Evolutionary conservation across 2,888 invertebrate species (phyloP), one percentile per base, ranked within the genome.

Genomic region (Napeogenes inachia): DNA sequence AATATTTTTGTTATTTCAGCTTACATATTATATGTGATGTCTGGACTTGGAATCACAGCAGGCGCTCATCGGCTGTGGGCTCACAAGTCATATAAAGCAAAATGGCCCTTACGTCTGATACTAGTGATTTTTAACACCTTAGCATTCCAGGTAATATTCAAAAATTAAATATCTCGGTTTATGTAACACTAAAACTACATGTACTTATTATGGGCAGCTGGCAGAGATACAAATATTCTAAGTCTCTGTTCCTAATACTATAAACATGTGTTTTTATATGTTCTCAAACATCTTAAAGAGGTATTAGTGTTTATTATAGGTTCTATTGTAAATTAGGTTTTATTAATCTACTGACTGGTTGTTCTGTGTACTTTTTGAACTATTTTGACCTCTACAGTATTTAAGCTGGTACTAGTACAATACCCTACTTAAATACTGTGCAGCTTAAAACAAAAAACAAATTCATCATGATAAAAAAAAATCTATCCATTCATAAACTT

Each of bases 1-100:
- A 21, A 13, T 46, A 8, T 30, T 8, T 55, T 45, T 54, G 57
- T 66, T 65, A 10, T 74, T 74, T 61, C 69, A 95, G 98, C 95
- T 12, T 87, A 94, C 62, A 59, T 94, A 2, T 81, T 97, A 63
- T 97, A 97, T 85, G 89, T 95, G 62, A 82, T 93, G 68, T 94
- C 95, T 8, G 98, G 96, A 4, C 85, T 99, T 65, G 99, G 99
- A 21, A 97, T 99, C 69, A 99, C 99, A 13, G 99, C 98, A 30
- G 99, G 99, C 35, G 98, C 97, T 2, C 99, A 99, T 87, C 92
- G 99, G 73, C 92, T 98, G 42, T 99, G 99, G 98, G 93, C 98
- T 1, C 99, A 99, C 89, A 94, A 96, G 76, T 94, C 98, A 0
- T 99, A 98, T 92, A 98, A 98, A 91, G 99, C 99, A 6, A 97